A percentile compares a stretch with the other conserved stretches of the same genome.
These are phyloP conservation scores for Drosophila oshimai DNA, from an alignment of 1,140 invertebrate genomes.

Conservation along the genomic window DNA sequence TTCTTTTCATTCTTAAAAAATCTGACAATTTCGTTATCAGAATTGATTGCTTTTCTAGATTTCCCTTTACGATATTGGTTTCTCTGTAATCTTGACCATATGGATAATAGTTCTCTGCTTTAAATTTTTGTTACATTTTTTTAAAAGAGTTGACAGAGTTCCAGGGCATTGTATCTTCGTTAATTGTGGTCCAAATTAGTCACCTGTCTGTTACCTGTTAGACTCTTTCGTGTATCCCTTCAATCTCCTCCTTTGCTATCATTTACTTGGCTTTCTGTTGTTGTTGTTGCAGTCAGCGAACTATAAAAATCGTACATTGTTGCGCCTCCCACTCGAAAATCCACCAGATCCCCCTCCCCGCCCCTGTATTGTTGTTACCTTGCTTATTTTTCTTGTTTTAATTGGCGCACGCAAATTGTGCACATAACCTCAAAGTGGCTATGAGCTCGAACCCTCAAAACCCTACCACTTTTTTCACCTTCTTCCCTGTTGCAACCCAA, in stretches of 20 bases:
- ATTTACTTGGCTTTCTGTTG: constrained; percentile 21
- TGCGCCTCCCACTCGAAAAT: constrained; percentile 18
- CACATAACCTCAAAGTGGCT: constrained; percentile 70
- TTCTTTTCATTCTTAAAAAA: too few relatives aligned
- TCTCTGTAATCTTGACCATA: too few relatives aligned
- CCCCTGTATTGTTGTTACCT: neutral
- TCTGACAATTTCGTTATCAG: too few relatives aligned
- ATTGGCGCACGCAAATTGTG: constrained; percentile 76
- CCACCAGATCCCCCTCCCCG: neutral
- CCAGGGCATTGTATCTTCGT: constrained; percentile 25
- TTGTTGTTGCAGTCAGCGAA: constrained; percentile 61
- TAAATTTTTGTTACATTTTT: too few relatives aligned
- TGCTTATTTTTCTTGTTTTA: constrained; percentile 54
- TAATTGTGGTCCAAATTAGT: constrained; percentile 16
- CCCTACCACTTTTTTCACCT: constrained; percentile 7
- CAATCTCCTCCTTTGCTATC: neutral
- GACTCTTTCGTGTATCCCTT: neutral
- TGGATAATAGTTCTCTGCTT: too few relatives aligned
- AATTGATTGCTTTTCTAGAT: too few relatives aligned
- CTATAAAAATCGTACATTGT: constrained; percentile 67
- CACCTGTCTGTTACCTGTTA: constrained; percentile 17
- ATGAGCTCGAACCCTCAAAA: constrained; percentile 22
- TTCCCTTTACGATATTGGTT: too few relatives aligned
- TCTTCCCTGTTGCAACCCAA: neutral
- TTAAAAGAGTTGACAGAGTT: too few relatives aligned